A percentile compares a stretch with the other conserved stretches of the same genome.
phyloP scores from a whole-genome alignment of 23 tunicate genomes.

The Aplidium turbinatum region DNA sequence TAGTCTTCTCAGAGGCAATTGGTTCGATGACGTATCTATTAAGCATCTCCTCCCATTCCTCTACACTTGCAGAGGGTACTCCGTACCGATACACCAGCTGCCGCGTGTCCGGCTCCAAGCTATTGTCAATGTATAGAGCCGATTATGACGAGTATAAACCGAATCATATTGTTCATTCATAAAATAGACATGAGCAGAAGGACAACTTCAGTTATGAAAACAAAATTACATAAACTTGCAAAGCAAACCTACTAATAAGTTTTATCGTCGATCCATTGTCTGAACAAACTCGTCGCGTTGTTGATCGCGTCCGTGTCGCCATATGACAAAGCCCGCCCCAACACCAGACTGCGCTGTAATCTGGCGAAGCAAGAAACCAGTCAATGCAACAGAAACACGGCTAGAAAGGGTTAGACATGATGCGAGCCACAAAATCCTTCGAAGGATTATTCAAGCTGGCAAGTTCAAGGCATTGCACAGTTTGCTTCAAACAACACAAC shows the following conservation, averaged over 20 bases:
- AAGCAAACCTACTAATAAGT: slow-evolving; percentile 43
- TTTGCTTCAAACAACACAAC: no score
- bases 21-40: slow-evolving; percentile 43
- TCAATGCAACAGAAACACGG: not conserved
- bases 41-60: slow-evolving; percentile 82
- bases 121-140: slow-evolving; percentile 7
- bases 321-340: slow-evolving; percentile 61
- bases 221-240: not conserved
- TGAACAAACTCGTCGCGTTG: slow-evolving; percentile 57
- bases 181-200: no score
- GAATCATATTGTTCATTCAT: no score
- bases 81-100: slow-evolving; percentile 88
- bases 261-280: slow-evolving; percentile 55
- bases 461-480: no score
- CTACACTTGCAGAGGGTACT: slow-evolving; percentile 21
- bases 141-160: not conserved
- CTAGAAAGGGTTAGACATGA: not conserved
- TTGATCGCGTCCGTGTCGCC: slow-evolving; percentile 68
- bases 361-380: slow-evolving; percentile 22
- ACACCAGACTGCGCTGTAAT: slow-evolving; percentile 44
- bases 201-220: no score
- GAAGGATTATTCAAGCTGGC: no score
- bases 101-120: slow-evolving; percentile 75
- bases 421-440: no score
- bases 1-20: slow-evolving; percentile 71